Evolutionary conservation across 1,140 invertebrate genomes (phyloP), one percentile per base, ranked within the genome.

Genomic region (Hypsibius dujardini): DNA sequence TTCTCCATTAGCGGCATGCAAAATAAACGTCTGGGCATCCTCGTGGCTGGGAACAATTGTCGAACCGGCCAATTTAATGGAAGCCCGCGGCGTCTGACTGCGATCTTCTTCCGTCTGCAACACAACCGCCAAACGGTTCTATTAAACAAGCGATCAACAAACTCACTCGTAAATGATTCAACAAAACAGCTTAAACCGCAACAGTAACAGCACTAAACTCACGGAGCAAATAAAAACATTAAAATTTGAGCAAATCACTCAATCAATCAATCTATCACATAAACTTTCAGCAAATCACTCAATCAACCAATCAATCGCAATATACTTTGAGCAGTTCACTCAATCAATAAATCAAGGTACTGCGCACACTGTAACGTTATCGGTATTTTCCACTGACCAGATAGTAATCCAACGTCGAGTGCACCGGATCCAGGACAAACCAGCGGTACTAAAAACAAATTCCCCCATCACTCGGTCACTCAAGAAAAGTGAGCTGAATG

Each of bases 1-100:
- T 75, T 95, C 91, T 42, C 92, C 91, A 76, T 85, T 86, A 1
- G 89, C 89, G 77, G 92, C 91, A 79, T 90, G 92, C 1, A 96
- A 89, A 60, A 88, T 88, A 78, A 96, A 98, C 1, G 92, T 95
- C 75, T 89, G 87, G 0, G 90, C 95, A 81, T 97, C 94, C 81
- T 98, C 94, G 79, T 96, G 93, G 79, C 91, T 95, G 0, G 93
- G 93, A 74, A 88, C 90, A 74, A 98, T 90, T 0, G 95, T 89
- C 72, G 93, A 90, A 71, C 90, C 90, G 80, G 81, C n/a, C 28
- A 59, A 42, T 40, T 69, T 15, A 70, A 74, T 67, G 46, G 28
- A 46, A 62, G 50, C 12, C 73, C 56, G 56, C 7, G 70, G 70
- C 3, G 12, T 67, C 62, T 42, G 7, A 14, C 62, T 42, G 42